These are phyloP conservation scores for Sicus ferrugineus DNA, from an alignment of 2,888 invertebrate species.

Conservation along the genomic window DNA sequence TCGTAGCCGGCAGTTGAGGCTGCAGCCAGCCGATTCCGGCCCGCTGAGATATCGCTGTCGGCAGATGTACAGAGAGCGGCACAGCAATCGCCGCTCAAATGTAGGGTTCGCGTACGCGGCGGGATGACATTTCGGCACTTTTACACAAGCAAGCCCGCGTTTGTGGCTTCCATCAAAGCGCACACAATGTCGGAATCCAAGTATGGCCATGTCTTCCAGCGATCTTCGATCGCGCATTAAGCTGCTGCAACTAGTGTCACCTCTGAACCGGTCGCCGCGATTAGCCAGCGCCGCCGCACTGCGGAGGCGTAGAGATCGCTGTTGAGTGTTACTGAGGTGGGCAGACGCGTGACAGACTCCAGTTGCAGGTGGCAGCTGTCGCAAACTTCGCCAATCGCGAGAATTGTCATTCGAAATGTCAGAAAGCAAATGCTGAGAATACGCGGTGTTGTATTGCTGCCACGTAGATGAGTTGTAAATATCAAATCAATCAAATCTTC, in stretches of 20 bases:
- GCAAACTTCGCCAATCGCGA: neutral
- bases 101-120: neutral
- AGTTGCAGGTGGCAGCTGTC: slow-evolving; percentile 6
- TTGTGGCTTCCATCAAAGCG: slow-evolving; percentile 3
- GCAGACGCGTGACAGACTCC: neutral
- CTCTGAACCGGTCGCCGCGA: slow-evolving; percentile 7
- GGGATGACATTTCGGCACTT: slow-evolving; percentile 46
- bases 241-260: neutral
- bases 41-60: slow-evolving; percentile 59
- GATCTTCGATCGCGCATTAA: neutral
- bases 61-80: slow-evolving; percentile 52
- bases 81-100: slow-evolving; percentile 9
- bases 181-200: neutral
- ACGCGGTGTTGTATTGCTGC: neutral
- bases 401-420: slow-evolving; percentile 43
- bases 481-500: slow-evolving; percentile 26
- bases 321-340: neutral
- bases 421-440: slow-evolving; percentile 44
- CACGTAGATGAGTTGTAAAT: slow-evolving; percentile 18
- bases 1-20: slow-evolving; percentile 34
- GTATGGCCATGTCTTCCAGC: slow-evolving; percentile 12
- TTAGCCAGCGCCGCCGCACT: neutral
- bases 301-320: slow-evolving; percentile 6
- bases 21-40: slow-evolving; percentile 44
- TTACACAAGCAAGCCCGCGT: slow-evolving; percentile 4